A percentile compares a stretch with the other conserved stretches of the same genome.
phyloP scores from a whole-genome alignment of 2,113 vertebrate genomes.

The Etia nguti region DNA sequence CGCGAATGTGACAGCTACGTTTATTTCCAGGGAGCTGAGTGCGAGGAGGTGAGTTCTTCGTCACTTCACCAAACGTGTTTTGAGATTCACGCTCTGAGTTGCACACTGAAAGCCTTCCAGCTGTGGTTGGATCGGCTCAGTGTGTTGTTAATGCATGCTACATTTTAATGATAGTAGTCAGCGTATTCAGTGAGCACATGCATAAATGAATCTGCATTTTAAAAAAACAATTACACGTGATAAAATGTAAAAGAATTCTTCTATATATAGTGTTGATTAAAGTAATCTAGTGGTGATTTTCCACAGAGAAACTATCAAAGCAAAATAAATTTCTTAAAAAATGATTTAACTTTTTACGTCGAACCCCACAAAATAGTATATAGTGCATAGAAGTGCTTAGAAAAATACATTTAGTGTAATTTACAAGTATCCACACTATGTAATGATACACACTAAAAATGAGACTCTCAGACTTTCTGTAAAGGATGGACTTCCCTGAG shows the following conservation, averaged over 20 bases:
- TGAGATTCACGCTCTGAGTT: not conserved
- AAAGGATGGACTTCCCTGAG: not conserved
- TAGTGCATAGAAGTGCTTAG: not conserved
- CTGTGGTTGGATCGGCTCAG: accelerated
- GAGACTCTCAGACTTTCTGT: not conserved
- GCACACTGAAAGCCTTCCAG: not conserved
- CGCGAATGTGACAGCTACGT: constrained; percentile 97
- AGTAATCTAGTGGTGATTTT: not conserved
- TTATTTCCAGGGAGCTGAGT: constrained; percentile 96
- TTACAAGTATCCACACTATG: too few relatives aligned
- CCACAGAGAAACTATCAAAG: not conserved
- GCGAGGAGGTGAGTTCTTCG: constrained; percentile 83
- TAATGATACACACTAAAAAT: not conserved
- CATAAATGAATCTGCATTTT: too few relatives aligned
- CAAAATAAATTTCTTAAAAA: not conserved
- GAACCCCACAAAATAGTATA: accelerated
- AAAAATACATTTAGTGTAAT: too few relatives aligned
- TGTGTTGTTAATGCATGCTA: not conserved
- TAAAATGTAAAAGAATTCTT: too few relatives aligned
- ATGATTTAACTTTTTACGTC: not conserved
- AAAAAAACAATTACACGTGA: too few relatives aligned
- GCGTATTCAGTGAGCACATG: accelerated
- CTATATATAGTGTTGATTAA: too few relatives aligned
- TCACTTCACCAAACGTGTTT: not conserved
- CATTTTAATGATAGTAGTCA: not conserved